A percentile compares a stretch with the other conserved stretches of the same genome.
phyloP scores from a whole-genome alignment of 2,113 vertebrate genomes.

The Murina feae region DNA sequence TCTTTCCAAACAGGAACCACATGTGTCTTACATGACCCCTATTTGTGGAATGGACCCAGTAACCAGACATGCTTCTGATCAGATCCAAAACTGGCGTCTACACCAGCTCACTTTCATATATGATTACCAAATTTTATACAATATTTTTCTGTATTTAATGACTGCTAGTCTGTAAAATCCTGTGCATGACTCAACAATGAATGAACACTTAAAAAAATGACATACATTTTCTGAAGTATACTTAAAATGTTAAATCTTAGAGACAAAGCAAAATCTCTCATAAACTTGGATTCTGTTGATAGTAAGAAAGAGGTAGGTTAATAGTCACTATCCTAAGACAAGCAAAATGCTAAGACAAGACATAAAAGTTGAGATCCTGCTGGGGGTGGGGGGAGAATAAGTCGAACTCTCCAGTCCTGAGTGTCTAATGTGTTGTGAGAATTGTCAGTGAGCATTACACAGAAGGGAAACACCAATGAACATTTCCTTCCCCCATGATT shows the following conservation, averaged over 20 bases:
- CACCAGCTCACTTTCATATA: neutral
- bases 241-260: conserved; percentile 50
- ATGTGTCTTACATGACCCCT: neutral
- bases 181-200: neutral
- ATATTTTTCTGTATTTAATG: conserved; percentile 27
- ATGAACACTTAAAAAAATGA: neutral
- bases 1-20: conserved; percentile 15
- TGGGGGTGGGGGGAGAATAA: neutral
- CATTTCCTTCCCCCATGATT: neutral
- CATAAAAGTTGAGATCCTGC: conserved; percentile 28
- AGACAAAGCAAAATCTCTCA: conserved; percentile 45
- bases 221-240: conserved; percentile 18
- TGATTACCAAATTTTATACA: conserved; percentile 11
- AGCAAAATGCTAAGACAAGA: conserved; percentile 24
- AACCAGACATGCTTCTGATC: neutral
- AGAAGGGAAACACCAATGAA: neutral
- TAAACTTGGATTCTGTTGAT: conserved; percentile 27
- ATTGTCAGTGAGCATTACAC: neutral
- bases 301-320: conserved; percentile 58
- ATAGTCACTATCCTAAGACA: conserved; percentile 42
- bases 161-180: conserved; percentile 9
- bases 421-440: conserved; percentile 37
- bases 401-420: conserved; percentile 41
- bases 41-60: neutral
- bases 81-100: neutral